Evolutionary conservation across 2,888 invertebrate genomes (phyloP).

Genomic region (Polydrusus tereticollis): DNA sequence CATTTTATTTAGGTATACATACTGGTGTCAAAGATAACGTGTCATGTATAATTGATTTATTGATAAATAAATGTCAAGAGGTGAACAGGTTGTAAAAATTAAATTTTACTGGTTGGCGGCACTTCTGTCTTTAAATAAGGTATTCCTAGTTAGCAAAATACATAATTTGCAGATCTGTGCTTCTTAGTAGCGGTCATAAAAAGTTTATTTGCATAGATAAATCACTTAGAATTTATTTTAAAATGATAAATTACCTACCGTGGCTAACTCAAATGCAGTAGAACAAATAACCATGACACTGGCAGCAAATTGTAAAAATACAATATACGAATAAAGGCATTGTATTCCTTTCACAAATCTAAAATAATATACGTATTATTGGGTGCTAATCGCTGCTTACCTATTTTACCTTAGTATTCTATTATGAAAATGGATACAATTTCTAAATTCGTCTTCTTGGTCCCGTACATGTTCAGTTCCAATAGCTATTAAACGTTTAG

Average conservation of each 20-base stretch:
- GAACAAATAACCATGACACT: conserved; percentile 18
- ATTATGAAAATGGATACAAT: conserved; percentile 23
- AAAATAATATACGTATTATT: background rate
- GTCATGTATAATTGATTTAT: too few relatives aligned
- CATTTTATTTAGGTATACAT: too few relatives aligned
- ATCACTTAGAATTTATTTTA: too few relatives aligned
- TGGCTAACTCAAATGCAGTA: conserved; percentile 3
- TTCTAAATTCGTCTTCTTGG: background rate
- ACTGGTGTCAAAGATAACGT: too few relatives aligned
- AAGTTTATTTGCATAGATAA: too few relatives aligned
- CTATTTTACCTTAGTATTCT: conserved; percentile 23
- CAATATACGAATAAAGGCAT: conserved; percentile 2
- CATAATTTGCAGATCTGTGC: too few relatives aligned
- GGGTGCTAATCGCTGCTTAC: background rate
- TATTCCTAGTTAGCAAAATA: too few relatives aligned
- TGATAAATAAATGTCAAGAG: too few relatives aligned
- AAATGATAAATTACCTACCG: conserved; percentile 7
- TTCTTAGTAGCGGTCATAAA: too few relatives aligned
- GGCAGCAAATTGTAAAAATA: conserved; percentile 10
- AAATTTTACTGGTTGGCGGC: too few relatives aligned
- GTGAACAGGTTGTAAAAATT: too few relatives aligned
- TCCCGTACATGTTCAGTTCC: background rate
- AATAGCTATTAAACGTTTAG: conserved; percentile 7
- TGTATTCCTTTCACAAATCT: conserved; percentile 1
- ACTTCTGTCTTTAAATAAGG: too few relatives aligned